A percentile compares a stretch with the other conserved stretches of the same genome.
Conservation (phyloP, 2,113 vertebrate species). For the Daubentonia madagascariensis region DNA sequence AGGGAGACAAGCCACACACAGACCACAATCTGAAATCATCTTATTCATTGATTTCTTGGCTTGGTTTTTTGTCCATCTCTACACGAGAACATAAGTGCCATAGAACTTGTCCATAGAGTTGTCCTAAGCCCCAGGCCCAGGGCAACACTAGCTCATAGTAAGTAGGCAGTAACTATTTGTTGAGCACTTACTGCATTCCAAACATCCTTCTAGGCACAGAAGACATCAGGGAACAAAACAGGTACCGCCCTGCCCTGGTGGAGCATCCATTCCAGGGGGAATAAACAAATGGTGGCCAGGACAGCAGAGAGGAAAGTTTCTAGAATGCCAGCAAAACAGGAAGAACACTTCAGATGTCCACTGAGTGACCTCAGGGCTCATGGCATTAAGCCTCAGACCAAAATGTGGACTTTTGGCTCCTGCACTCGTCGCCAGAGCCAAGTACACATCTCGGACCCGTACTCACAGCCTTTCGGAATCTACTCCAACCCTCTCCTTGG, state of each 20-base stretch:
- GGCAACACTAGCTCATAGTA: not conserved
- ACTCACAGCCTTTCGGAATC: not conserved
- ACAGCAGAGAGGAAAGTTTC: not conserved
- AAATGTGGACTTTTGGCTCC: not conserved
- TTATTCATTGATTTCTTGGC: not conserved
- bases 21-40: not conserved
- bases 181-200: not conserved
- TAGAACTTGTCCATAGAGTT: not conserved
- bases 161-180: not conserved
- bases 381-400: not conserved
- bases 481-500: not conserved
- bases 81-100: not conserved
- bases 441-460: fast-evolving
- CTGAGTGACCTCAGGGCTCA: not conserved
- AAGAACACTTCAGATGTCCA: not conserved
- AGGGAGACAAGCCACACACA: not conserved
- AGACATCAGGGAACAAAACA: not conserved
- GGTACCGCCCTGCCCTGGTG: not conserved
- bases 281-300: fast-evolving
- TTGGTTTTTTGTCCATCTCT: conserved; percentile 37
- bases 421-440: not conserved
- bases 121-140: not conserved
- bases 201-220: not conserved
- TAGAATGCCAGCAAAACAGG: not conserved
- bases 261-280: not conserved